A percentile compares a stretch with the other conserved stretches of the same genome.
Evolutionary conservation across 1,140 invertebrate genomes (phyloP).

Genomic region (Dolichoris vasculosae): DNA sequence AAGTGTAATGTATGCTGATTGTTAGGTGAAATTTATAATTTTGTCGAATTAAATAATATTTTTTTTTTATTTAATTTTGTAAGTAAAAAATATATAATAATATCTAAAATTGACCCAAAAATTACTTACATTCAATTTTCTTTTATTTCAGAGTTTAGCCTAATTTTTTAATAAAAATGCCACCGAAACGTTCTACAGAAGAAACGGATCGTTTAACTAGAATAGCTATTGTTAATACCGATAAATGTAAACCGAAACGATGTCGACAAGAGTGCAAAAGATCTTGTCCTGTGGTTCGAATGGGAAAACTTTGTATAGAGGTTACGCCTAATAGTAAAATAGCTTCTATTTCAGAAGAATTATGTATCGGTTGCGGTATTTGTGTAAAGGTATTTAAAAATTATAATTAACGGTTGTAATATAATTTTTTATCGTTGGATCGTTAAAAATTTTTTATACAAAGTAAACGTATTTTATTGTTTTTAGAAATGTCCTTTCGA

Average conservation of each 20-base stretch:
- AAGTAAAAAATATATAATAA: background rate
- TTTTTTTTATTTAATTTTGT: background rate
- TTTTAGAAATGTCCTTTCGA: conserved; percentile 99
- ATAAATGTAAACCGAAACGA: conserved; percentile 99
- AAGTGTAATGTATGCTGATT: background rate
- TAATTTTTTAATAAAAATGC: conserved; percentile 75
- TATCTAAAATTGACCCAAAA: background rate
- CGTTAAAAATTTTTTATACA: background rate
- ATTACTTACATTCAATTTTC: background rate
- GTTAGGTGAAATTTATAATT: background rate
- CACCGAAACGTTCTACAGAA: conserved; percentile 83
- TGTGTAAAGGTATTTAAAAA: conserved; percentile 86
- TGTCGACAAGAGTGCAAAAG: conserved; percentile 99
- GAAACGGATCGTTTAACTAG: conserved; percentile 94
- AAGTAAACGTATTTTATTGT: conserved; percentile 58
- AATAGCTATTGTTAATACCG: conserved; percentile 98
- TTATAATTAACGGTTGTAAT: conserved; percentile 9
- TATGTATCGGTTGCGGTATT: conserved; percentile 99
- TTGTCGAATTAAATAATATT: background rate
- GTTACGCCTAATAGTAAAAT: conserved; percentile 98
- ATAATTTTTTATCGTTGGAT: conserved; percentile 9
- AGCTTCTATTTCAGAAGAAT: conserved; percentile 97
- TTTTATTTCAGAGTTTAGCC: conserved; percentile 39
- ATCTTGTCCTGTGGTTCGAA: conserved; percentile 97
- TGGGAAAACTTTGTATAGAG: conserved; percentile 99